These are phyloP conservation scores for Periophthalmus modestus DNA, from an alignment of 2,113 vertebrate species.

Conservation along the genomic window DNA sequence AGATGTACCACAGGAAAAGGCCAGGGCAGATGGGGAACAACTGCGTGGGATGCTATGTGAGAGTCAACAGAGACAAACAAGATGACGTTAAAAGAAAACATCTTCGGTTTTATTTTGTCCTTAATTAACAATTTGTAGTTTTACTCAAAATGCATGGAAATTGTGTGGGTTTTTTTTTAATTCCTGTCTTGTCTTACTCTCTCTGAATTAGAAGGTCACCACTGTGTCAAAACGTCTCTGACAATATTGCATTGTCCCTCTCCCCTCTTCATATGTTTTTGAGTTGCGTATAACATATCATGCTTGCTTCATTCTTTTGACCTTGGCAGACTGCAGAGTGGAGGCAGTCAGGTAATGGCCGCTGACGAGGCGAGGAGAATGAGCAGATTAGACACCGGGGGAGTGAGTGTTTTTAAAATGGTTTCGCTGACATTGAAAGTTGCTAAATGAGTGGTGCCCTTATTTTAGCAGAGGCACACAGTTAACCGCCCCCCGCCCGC, in stretches of 20 bases:
- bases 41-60: constrained; percentile 50
- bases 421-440: constrained; percentile 40
- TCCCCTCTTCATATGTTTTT: too few species aligned
- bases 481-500: constrained; percentile 5
- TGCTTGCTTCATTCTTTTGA: neutral
- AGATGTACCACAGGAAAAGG: constrained; percentile 55
- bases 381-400: constrained; percentile 29
- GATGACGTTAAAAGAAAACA: neutral
- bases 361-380: constrained; percentile 33
- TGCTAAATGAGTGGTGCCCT: constrained; percentile 50
- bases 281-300: neutral
- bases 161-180: too few species aligned
- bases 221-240: too few species aligned
- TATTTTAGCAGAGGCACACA: constrained; percentile 17
- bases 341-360: constrained; percentile 17
- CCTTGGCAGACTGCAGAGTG: constrained; percentile 39
- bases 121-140: neutral
- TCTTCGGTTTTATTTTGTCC: neutral
- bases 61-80: constrained; percentile 34
- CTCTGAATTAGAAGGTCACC: too few species aligned
- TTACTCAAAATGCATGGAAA: too few species aligned
- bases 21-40: constrained; percentile 62
- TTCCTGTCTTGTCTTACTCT: too few species aligned
- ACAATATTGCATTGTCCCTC: neutral
- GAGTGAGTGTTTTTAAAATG: constrained; percentile 30